A percentile compares a stretch with the other conserved stretches of the same genome.
phyloP scores from a whole-genome alignment of 53 echinoderm and acorn worm genomes.

The Temnopleurus reevesii region DNA sequence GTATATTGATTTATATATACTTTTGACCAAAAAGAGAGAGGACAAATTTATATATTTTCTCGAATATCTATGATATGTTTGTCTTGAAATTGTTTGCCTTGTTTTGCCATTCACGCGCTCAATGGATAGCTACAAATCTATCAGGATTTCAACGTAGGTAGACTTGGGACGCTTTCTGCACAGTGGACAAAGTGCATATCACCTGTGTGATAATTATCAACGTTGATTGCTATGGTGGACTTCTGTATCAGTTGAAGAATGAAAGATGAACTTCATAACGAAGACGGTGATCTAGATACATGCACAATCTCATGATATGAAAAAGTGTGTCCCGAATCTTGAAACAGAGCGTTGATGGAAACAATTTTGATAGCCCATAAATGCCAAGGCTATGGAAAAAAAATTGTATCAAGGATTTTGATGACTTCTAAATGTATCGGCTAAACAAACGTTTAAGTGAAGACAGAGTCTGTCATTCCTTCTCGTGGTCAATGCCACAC shows the following conservation, averaged over 20 bases:
- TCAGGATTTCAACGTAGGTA: neutral
- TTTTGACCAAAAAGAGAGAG: constrained; percentile 3
- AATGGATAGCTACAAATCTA: neutral
- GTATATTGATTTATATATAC: neutral
- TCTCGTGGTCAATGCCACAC: neutral
- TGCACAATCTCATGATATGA: too few species aligned
- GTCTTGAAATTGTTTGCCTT: neutral
- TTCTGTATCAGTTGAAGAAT: neutral
- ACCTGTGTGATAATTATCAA: neutral
- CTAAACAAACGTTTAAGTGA: too few species aligned
- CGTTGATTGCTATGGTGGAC: neutral
- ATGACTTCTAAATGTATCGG: too few species aligned
- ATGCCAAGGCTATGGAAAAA: too few species aligned
- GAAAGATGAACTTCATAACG: too few species aligned
- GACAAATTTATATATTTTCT: neutral
- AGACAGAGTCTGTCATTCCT: neutral
- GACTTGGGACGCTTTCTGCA: neutral
- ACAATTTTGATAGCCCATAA: too few species aligned
- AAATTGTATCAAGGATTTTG: too few species aligned
- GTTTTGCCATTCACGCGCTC: constrained; percentile 17
- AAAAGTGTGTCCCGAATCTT: too few species aligned
- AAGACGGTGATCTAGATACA: too few species aligned
- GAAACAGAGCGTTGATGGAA: too few species aligned
- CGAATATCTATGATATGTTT: neutral
- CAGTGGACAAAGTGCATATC: neutral